Percentiles rank a stretch among this genome's conserved stretches.
phyloP scores from a whole-genome alignment of 2,113 vertebrate genomes.

The Piprites chloris region DNA sequence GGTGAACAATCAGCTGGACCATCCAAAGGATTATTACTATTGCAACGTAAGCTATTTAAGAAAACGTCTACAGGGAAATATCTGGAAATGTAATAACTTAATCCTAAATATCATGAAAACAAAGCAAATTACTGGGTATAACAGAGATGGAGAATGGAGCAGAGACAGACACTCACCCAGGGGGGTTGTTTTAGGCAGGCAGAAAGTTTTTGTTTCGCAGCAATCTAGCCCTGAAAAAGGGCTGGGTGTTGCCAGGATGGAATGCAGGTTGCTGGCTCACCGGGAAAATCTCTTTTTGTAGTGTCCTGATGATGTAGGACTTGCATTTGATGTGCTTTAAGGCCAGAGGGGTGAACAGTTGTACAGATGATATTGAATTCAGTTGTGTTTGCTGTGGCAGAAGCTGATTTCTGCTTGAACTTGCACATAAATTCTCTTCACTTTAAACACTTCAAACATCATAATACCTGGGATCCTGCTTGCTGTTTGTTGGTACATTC shows the following conservation, averaged over 20 bases:
- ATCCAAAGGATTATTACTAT: slow-evolving; percentile 31
- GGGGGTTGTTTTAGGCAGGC: background rate
- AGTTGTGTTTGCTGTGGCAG: background rate
- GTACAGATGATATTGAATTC: background rate
- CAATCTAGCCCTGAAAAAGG: background rate
- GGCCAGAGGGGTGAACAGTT: background rate
- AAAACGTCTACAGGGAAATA: slow-evolving; percentile 24
- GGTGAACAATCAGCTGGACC: slow-evolving; percentile 34
- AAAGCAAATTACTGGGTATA: slow-evolving; percentile 3
- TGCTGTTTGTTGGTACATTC: background rate
- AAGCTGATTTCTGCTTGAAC: background rate
- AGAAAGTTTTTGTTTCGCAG: background rate
- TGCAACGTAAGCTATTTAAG: slow-evolving; percentile 19
- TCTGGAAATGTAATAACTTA: slow-evolving; percentile 36
- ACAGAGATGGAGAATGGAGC: background rate
- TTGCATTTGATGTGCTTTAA: background rate
- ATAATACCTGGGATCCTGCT: background rate
- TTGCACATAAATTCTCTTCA: background rate
- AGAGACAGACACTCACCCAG: accelerated
- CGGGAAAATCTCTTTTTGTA: background rate
- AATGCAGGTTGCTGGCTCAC: background rate
- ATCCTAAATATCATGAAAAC: slow-evolving; percentile 25
- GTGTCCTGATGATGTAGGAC: background rate
- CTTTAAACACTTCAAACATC: background rate
- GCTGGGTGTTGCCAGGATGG: background rate